These are phyloP conservation scores for Phalacrocorax brasilianus DNA, from an alignment of 2,113 vertebrate species.

Conservation along the genomic window DNA sequence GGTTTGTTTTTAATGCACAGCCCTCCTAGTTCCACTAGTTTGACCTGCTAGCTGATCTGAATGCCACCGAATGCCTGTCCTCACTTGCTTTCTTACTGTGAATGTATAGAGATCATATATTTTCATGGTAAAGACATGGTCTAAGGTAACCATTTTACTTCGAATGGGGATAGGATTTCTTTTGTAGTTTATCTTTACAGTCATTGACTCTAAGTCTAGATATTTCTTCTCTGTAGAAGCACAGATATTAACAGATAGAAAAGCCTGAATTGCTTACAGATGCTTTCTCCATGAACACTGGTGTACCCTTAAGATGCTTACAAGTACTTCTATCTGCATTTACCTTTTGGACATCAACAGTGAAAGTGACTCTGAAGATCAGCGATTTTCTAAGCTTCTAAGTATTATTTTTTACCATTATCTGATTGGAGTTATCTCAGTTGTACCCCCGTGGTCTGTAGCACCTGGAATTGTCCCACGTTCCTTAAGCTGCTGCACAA, in stretches of 20 bases:
- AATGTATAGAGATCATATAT: background rate
- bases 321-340: background rate
- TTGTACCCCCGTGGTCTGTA: background rate
- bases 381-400: background rate
- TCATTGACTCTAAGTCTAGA: background rate
- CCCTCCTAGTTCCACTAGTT: background rate
- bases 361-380: background rate
- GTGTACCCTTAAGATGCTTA: background rate
- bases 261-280: background rate
- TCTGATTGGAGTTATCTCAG: background rate
- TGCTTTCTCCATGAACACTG: background rate
- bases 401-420: background rate
- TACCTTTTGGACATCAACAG: background rate
- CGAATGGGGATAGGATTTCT: background rate
- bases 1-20: background rate
- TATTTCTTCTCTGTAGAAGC: background rate
- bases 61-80: background rate
- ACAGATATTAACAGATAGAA: background rate
- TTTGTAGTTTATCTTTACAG: background rate
- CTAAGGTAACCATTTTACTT: background rate
- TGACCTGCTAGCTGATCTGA: background rate
- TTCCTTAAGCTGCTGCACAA: background rate
- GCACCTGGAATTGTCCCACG: background rate
- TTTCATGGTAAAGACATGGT: background rate
- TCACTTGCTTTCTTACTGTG: background rate